These are phyloP conservation scores for Schlechtendalia chinensis DNA, from an alignment of 1,140 invertebrate species.

Conservation along the genomic window DNA sequence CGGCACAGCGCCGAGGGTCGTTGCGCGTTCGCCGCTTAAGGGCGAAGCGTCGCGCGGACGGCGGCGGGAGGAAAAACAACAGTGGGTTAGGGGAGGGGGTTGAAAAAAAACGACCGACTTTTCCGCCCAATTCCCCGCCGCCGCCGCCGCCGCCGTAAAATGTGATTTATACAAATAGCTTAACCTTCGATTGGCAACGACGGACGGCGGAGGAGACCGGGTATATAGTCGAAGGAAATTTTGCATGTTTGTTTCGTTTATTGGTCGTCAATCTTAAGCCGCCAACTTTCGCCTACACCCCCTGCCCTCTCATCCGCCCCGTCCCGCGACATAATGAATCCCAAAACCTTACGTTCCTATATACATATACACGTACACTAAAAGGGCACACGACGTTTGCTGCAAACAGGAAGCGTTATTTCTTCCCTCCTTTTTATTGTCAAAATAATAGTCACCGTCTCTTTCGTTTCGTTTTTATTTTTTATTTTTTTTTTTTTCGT, in stretches of 20 bases:
- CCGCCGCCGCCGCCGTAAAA: constrained; percentile 22
- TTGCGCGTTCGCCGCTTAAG: constrained; percentile 45
- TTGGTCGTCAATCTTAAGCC: constrained; percentile 46
- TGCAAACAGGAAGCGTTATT: constrained; percentile 23
- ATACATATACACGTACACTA: background rate
- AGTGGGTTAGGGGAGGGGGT: too few relatives aligned
- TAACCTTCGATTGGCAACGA: constrained; percentile 42
- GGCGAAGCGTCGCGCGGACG: background rate
- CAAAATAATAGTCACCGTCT: constrained; percentile 48
- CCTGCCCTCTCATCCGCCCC: background rate
- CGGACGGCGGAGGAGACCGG: background rate
- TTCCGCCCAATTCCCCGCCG: constrained; percentile 28
- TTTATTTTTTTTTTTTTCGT: background rate
- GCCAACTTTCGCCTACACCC: constrained; percentile 4
- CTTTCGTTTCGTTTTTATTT: constrained; percentile 27
- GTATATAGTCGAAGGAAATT: background rate
- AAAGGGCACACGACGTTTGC: background rate
- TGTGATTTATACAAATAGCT: constrained; percentile 49
- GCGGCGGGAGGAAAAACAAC: background rate
- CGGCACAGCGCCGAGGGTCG: constrained; percentile 42
- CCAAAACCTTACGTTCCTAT: constrained; percentile 32
- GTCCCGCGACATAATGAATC: constrained; percentile 27
- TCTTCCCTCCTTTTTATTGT: constrained; percentile 43
- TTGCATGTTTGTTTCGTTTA: constrained; percentile 40
- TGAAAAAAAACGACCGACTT: constrained; percentile 31